Percentiles rank a stretch among this genome's conserved stretches.
Conservation (phyloP, 1,140 invertebrate genomes). For the Platyscapa corneri region DNA sequence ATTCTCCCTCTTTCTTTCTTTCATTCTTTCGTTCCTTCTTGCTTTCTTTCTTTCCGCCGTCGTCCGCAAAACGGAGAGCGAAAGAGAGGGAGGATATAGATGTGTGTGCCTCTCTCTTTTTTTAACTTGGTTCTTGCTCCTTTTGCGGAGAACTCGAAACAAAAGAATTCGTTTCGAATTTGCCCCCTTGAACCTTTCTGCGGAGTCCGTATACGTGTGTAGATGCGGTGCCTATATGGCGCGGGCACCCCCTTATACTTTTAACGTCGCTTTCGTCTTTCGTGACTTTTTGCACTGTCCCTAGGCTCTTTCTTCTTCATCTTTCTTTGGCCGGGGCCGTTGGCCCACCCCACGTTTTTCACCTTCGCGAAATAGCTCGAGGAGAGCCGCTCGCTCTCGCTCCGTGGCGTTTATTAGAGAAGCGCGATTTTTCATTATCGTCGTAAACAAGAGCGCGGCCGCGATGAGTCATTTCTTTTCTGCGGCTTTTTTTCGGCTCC, state of each 20-base stretch:
- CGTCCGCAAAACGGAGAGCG: constrained; percentile 28
- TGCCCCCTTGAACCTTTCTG: constrained; percentile 61
- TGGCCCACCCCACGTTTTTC: constrained; percentile 50
- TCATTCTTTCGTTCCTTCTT: constrained; percentile 55
- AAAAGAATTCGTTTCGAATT: constrained; percentile 72
- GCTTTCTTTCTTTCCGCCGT: constrained; percentile 47
- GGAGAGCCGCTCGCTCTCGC: background rate
- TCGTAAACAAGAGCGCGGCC: constrained; percentile 47
- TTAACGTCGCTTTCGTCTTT: constrained; percentile 45
- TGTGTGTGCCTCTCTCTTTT: constrained; percentile 28
- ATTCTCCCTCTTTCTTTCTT: constrained; percentile 56
- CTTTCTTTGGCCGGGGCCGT: background rate
- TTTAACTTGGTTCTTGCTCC: constrained; percentile 59
- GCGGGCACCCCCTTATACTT: constrained; percentile 32
- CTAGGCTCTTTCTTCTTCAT: constrained; percentile 34
- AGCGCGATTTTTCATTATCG: constrained; percentile 52
- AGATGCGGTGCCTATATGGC: constrained; percentile 44
- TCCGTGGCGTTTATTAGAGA: constrained; percentile 46
- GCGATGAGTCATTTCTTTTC: constrained; percentile 48
- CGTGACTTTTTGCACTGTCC: constrained; percentile 51
- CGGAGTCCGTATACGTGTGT: constrained; percentile 18
- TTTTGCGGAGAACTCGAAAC: constrained; percentile 70
- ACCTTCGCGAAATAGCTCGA: constrained; percentile 50
- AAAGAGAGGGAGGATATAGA: background rate
- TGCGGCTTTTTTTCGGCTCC: constrained; percentile 27